Evolutionary conservation across 2,888 invertebrate species (phyloP).

Genomic region (Megaustenia siamemsis): DNA sequence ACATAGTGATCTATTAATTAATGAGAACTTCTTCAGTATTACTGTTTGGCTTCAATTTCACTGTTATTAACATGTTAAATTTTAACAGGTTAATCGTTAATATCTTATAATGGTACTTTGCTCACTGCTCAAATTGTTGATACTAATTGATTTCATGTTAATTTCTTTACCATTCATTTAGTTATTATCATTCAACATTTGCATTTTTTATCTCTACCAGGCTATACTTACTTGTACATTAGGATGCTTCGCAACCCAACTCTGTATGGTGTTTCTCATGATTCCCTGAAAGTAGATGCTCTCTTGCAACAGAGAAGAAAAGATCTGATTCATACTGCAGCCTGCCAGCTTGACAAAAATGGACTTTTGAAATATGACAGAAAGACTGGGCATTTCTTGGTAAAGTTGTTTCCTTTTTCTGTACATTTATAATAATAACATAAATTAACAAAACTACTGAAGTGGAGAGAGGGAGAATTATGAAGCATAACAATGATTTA

Average conservation of each 20-base stretch:
- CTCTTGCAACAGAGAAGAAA: conserved; percentile 93
- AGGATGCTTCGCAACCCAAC: conserved; percentile 94
- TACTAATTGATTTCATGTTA: neutral
- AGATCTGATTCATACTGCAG: conserved; percentile 97
- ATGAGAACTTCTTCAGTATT: too few relatives aligned
- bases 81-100: neutral
- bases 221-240: conserved; percentile 97
- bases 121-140: neutral
- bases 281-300: conserved; percentile 87
- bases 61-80: neutral
- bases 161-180: neutral
- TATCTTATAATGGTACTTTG: neutral
- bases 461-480: too few relatives aligned
- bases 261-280: conserved; percentile 89
- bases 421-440: neutral
- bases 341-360: conserved; percentile 92
- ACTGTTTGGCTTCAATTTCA: neutral
- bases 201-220: conserved; percentile 58
- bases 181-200: neutral
- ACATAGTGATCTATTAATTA: neutral
- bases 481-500: too few relatives aligned
- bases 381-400: conserved; percentile 91
- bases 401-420: conserved; percentile 53
- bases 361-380: conserved; percentile 96
- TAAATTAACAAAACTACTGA: too few relatives aligned